phyloP scores from a whole-genome alignment of 2,888 invertebrate species.

The Agelastica alni region DNA sequence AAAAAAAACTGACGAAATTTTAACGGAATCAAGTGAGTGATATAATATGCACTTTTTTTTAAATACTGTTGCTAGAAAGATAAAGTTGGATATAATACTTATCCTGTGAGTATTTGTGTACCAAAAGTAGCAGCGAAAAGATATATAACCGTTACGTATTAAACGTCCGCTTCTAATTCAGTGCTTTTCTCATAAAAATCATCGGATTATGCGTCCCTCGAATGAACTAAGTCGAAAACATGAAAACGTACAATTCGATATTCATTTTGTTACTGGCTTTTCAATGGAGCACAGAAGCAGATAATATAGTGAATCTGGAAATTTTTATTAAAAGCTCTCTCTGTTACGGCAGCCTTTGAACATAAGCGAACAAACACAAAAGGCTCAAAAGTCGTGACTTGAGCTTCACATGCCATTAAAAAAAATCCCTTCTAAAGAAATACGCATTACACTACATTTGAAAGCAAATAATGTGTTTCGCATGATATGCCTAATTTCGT shows the following conservation, averaged over 20 bases:
- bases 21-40: no score
- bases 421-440: conserved; percentile 43
- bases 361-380: conserved; percentile 57
- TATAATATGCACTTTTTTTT: no score
- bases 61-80: no score
- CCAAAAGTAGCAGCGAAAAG: no score
- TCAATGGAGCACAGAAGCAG: conserved; percentile 21
- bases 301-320: conserved; percentile 28
- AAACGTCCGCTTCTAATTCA: background rate
- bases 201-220: conserved; percentile 13
- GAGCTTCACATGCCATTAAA: conserved; percentile 50
- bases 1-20: no score
- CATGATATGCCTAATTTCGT: conserved; percentile 35
- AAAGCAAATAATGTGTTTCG: conserved; percentile 42
- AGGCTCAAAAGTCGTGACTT: conserved; percentile 54
- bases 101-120: no score
- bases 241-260: conserved; percentile 21
- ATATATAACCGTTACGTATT: no score
- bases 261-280: conserved; percentile 22
- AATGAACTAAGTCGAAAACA: conserved; percentile 18
- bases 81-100: no score
- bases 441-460: conserved; percentile 44
- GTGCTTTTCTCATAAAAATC: conserved; percentile 22
- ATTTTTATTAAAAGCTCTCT: conserved; percentile 41
- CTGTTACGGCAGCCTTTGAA: conserved; percentile 55